These are phyloP conservation scores for Antigone vipio DNA, from an alignment of 2,113 vertebrate species.

Conservation along the genomic window DNA sequence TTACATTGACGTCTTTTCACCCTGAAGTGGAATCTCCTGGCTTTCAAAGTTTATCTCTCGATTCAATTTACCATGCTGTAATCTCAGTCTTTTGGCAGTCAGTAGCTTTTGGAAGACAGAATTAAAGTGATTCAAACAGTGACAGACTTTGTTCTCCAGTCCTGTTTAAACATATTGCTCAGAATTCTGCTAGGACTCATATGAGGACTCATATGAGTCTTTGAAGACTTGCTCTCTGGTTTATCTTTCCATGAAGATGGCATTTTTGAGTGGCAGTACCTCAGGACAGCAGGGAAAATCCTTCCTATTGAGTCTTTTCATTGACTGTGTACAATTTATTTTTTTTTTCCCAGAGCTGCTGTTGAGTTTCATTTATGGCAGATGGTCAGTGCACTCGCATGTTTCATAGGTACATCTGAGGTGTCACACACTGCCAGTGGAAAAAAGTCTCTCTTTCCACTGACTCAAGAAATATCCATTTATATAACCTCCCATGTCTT, in stretches of 20 bases:
- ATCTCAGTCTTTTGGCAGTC: not conserved
- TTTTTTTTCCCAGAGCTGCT: too few relatives aligned
- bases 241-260: not conserved
- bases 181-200: not conserved
- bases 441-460: not conserved
- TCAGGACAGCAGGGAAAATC: not conserved
- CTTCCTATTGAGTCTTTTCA: not conserved
- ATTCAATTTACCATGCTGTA: not conserved
- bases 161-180: not conserved
- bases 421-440: not conserved
- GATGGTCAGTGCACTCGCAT: not conserved
- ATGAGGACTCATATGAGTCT: not conserved
- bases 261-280: not conserved
- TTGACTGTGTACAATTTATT: not conserved
- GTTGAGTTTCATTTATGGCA: too few relatives aligned
- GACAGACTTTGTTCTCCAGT: not conserved
- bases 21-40: not conserved
- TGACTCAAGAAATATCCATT: not conserved
- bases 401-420: not conserved
- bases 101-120: not conserved
- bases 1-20: not conserved
- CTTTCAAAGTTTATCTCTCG: not conserved
- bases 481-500: not conserved
- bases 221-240: not conserved
- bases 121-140: not conserved